Evolutionary conservation across 2,113 vertebrate genomes (phyloP), one percentile per base, ranked within the genome.

Genomic region (Cynocephalus volans): DNA sequence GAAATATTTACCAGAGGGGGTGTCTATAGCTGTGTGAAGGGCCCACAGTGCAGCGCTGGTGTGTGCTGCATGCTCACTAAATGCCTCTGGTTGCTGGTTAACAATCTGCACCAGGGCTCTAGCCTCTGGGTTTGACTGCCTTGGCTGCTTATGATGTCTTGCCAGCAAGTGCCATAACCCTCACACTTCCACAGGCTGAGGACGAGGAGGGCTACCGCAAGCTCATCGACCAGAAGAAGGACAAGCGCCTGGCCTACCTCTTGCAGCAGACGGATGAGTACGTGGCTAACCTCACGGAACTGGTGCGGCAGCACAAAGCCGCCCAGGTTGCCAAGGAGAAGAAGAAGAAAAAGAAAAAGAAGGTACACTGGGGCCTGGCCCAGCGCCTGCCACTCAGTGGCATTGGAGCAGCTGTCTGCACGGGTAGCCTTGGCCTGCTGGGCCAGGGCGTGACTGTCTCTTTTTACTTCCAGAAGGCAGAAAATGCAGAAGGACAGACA

Each of bases 141-240:
- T 10, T 13, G 60, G 75, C 2, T 15, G 28, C 48, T 33, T 1
- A 19, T 11, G 10, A 4, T 13, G 21, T 69, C 87, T 58, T 1
- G 0, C 1, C 12, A 45, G n/a, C 76, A 41, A 73, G 2, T 0
- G 1, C 45, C 3, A 0, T 90, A 41, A 58, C n/a, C 17, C 0
- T 0, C 33, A 12, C 0, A 0, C 33, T 75, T n/a, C 36, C 3
- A 0, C 77, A 99, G 99, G 99, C 99, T 0, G 99, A 99, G 93
- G 99, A 99, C 93, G 99, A 99, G 97, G 99, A 99, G 91, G 99
- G 99, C 0, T 99, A 99, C 98, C 99, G 99, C 72, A 99, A 99
- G 97, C 99, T 99, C 72, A 99, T 99, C 0, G 99, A 99, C 97
- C 99, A 99, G 98, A 99, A 99, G 98, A 99, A 99, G 97, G 99